These are phyloP conservation scores for Coregonus sp. DNA, from an alignment of 2,797 vertebrate genomes.

Conservation along the genomic window DNA sequence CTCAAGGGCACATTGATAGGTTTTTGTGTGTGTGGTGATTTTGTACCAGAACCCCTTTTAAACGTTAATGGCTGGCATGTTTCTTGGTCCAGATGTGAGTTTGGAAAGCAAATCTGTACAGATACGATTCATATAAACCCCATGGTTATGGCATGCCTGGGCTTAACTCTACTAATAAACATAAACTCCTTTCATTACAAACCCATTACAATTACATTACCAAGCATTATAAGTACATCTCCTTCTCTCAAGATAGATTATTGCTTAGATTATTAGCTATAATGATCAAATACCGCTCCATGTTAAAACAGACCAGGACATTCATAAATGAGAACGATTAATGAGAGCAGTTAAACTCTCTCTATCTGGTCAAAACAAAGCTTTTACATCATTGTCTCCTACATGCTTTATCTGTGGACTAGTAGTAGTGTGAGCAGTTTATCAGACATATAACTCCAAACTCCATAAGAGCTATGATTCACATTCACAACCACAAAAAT, in stretches of 20 bases:
- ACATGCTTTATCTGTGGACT: neutral
- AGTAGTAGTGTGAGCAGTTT: slow-evolving; percentile 27
- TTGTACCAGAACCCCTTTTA: slow-evolving; percentile 33
- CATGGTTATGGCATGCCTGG: slow-evolving; percentile 28
- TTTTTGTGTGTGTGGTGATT: slow-evolving; percentile 3
- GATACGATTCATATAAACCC: slow-evolving; percentile 56
- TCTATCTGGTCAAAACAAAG: neutral
- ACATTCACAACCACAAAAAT: neutral
- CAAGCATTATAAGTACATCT: slow-evolving; percentile 36
- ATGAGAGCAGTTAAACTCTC: slow-evolving; percentile 34
- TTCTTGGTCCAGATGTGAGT: slow-evolving; percentile 48
- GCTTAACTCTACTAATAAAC: slow-evolving; percentile 53
- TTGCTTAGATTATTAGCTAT: slow-evolving; percentile 29
- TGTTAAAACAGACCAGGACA: slow-evolving; percentile 22
- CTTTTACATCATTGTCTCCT: no score
- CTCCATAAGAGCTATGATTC: neutral
- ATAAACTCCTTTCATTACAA: slow-evolving; percentile 45
- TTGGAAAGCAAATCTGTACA: slow-evolving; percentile 53
- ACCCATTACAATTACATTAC: slow-evolving; percentile 40
- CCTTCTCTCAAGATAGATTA: slow-evolving; percentile 36
- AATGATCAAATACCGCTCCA: slow-evolving; percentile 32
- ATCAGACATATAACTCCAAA: neutral
- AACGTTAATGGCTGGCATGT: slow-evolving; percentile 49
- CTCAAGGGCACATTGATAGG: no score
- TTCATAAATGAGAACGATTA: slow-evolving; percentile 47